Percentiles rank a stretch among this genome's conserved stretches.
Conservation (phyloP, 2,888 invertebrate species). For the Spisula subtruncata region DNA sequence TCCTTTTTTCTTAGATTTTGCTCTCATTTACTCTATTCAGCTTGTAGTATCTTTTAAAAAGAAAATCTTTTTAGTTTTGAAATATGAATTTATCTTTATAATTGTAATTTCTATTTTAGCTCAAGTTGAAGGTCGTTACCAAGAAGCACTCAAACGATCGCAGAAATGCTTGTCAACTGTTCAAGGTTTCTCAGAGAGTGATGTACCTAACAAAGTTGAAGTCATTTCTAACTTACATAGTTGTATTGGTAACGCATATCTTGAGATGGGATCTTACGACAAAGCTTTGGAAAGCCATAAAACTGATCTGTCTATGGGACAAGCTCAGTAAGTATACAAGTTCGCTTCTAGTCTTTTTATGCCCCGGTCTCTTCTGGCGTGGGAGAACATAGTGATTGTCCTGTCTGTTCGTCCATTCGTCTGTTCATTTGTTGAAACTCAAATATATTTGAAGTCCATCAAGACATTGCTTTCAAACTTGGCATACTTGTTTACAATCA, state of each 20-base stretch:
- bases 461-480: too few relatives aligned
- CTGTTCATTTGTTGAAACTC: too few relatives aligned
- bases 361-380: too few relatives aligned
- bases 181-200: constrained; percentile 79
- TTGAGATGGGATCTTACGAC: constrained; percentile 84
- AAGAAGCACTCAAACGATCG: constrained; percentile 82
- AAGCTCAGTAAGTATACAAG: constrained; percentile 78
- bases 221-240: constrained; percentile 86
- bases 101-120: constrained; percentile 75
- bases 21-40: too few relatives aligned
- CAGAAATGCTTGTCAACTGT: constrained; percentile 83
- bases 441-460: too few relatives aligned
- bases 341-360: too few relatives aligned
- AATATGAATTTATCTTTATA: not conserved
- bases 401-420: too few relatives aligned
- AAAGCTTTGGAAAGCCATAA: constrained; percentile 84
- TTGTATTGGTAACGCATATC: constrained; percentile 86
- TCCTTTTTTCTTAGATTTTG: too few relatives aligned
- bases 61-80: too few relatives aligned
- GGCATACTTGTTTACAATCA: too few relatives aligned
- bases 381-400: too few relatives aligned
- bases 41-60: too few relatives aligned
- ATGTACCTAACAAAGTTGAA: constrained; percentile 82
- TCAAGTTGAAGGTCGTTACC: constrained; percentile 83
- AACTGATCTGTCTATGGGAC: constrained; percentile 83